Percentiles rank a stretch among this genome's conserved stretches.
Conservation (phyloP, 2,797 vertebrate species). For the Moxostoma hubbsi region DNA sequence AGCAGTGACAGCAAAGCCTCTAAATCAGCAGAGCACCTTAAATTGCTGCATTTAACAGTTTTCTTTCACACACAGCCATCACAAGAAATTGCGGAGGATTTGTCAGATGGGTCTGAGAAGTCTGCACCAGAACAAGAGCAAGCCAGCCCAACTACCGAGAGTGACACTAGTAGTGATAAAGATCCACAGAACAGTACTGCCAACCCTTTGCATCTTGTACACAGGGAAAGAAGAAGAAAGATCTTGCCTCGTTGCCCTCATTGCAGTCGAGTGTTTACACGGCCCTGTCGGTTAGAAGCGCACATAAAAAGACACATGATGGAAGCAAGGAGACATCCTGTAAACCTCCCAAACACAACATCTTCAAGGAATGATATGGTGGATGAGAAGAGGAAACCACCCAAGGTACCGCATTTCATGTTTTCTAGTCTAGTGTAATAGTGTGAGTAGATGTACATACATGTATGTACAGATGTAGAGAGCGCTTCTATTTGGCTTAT, state of each 20-base stretch:
- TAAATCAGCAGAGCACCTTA: too few species aligned
- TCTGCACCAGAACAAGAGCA: conserved; percentile 30
- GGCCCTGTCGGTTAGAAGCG: conserved; percentile 14
- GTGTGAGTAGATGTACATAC: neutral
- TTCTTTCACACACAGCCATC: conserved; percentile 33
- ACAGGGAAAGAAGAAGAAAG: neutral
- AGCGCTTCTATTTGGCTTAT: neutral
- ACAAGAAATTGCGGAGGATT: conserved; percentile 38
- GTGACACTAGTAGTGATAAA: conserved; percentile 30
- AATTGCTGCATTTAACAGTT: too few species aligned
- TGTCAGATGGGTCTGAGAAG: conserved; percentile 43
- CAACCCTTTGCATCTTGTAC: neutral
- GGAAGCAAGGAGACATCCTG: neutral
- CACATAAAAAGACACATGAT: conserved; percentile 54
- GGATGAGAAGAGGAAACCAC: conserved; percentile 15
- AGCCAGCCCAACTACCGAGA: conserved; percentile 1
- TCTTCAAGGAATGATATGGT: conserved; percentile 20
- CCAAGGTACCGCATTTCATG: conserved; percentile 45
- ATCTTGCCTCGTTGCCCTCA: conserved; percentile 32
- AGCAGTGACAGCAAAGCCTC: too few species aligned
- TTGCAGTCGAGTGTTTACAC: conserved; percentile 34
- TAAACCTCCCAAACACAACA: neutral
- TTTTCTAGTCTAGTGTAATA: neutral
- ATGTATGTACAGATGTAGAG: too few species aligned
- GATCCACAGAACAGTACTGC: conserved; percentile 16